These are phyloP conservation scores for Lissocephala sabroskyi DNA, from an alignment of 2,888 invertebrate genomes.

Conservation along the genomic window DNA sequence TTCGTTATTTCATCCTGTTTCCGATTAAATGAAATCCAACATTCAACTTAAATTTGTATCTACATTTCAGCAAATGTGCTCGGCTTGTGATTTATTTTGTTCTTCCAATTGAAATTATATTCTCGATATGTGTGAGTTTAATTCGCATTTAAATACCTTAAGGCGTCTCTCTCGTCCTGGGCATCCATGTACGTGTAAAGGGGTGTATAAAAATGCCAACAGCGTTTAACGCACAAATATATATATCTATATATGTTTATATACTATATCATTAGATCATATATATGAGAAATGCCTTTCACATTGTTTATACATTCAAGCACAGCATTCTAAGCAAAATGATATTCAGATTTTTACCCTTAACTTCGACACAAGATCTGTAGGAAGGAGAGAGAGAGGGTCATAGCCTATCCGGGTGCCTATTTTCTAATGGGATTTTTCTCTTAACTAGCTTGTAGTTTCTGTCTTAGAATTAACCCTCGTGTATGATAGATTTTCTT, in stretches of 20 bases:
- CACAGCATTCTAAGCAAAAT: conserved; percentile 42
- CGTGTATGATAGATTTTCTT: conserved; percentile 16
- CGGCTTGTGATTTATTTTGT: neutral
- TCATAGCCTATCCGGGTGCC: neutral
- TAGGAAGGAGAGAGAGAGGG: neutral
- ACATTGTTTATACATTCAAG: conserved; percentile 21
- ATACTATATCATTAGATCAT: conserved; percentile 18
- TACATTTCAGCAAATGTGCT: conserved; percentile 6
- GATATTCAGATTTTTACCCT: conserved; percentile 30
- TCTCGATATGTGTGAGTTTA: conserved; percentile 44
- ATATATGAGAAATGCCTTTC: no score
- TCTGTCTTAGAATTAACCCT: neutral
- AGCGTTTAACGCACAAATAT: conserved; percentile 48
- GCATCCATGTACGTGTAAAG: no score
- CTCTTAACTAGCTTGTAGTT: neutral
- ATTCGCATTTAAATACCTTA: conserved; percentile 39
- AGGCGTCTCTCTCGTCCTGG: conserved; percentile 34
- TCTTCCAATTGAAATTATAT: conserved; percentile 33
- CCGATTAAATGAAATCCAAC: neutral
- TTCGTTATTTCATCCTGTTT: conserved; percentile 8
- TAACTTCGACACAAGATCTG: conserved; percentile 27
- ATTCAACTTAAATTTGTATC: conserved; percentile 6
- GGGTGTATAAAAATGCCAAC: conserved; percentile 21
- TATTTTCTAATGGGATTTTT: neutral
- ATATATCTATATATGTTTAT: conserved; percentile 22